These are phyloP conservation scores for Cuniculus paca DNA, from an alignment of 2,797 vertebrate genomes.

Conservation along the genomic window DNA sequence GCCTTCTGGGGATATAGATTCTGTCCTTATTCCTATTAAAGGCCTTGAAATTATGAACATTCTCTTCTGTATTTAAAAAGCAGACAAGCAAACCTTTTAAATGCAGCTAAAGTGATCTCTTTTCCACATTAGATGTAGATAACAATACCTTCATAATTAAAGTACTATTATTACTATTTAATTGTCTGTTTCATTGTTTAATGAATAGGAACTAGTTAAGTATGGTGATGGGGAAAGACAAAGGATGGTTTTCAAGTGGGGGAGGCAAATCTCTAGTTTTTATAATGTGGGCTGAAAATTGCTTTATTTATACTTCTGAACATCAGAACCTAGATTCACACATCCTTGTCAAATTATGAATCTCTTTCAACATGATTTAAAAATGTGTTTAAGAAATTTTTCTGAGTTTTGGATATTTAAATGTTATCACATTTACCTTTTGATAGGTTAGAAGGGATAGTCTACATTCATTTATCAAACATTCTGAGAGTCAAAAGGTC, in stretches of 20 bases:
- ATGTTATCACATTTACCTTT: slow-evolving; percentile 50
- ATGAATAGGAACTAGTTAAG: slow-evolving; percentile 86
- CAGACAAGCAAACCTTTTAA: slow-evolving; percentile 74
- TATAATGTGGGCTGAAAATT: slow-evolving; percentile 74
- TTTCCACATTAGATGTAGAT: slow-evolving; percentile 76
- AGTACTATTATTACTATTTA: slow-evolving; percentile 87
- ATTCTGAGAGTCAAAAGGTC: not conserved
- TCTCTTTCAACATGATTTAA: slow-evolving; percentile 76
- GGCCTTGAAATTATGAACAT: slow-evolving; percentile 67
- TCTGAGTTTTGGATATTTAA: slow-evolving; percentile 64
- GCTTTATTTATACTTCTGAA: slow-evolving; percentile 81
- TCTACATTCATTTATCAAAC: slow-evolving; percentile 26
- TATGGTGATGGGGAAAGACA: slow-evolving; percentile 82
- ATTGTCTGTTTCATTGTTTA: slow-evolving; percentile 86
- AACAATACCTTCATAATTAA: slow-evolving; percentile 87
- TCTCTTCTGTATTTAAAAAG: slow-evolving; percentile 79
- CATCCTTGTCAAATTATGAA: slow-evolving; percentile 73
- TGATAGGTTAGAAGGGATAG: slow-evolving; percentile 40
- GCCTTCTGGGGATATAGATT: slow-evolving; percentile 33
- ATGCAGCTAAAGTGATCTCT: slow-evolving; percentile 64
- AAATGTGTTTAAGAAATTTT: slow-evolving; percentile 72
- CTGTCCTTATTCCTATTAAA: slow-evolving; percentile 45
- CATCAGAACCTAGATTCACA: slow-evolving; percentile 73
- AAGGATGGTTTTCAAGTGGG: slow-evolving; percentile 76
- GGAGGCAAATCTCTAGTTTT: slow-evolving; percentile 74